Percentiles rank a stretch among this genome's conserved stretches.
phyloP scores from a whole-genome alignment of 2,113 vertebrate genomes.

The Myiozetetes cayanensis region DNA sequence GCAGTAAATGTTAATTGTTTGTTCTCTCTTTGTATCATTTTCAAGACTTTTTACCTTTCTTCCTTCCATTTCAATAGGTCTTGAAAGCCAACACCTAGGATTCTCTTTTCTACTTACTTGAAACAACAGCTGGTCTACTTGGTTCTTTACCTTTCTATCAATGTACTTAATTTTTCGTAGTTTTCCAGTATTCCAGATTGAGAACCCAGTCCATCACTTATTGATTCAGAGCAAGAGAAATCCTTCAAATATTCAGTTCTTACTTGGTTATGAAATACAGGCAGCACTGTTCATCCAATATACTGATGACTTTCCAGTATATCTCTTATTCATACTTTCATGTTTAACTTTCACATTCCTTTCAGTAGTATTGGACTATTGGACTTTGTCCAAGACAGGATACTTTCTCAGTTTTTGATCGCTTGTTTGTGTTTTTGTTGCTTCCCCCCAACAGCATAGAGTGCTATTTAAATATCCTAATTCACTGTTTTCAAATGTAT shows the following conservation, averaged over 20 bases:
- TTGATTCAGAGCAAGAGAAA: background rate
- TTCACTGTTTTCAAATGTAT: background rate
- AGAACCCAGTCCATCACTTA: background rate
- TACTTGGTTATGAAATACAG: background rate
- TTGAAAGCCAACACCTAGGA: background rate
- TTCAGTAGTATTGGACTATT: background rate
- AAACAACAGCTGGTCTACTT: background rate
- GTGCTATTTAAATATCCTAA: background rate
- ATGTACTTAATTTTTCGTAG: background rate
- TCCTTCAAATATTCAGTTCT: background rate
- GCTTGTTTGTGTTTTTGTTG: background rate
- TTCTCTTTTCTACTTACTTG: background rate
- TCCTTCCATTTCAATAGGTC: background rate
- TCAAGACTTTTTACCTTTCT: background rate
- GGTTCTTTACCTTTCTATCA: background rate
- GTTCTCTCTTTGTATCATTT: background rate
- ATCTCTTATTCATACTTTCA: background rate
- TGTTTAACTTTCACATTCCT: background rate
- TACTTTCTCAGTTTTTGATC: background rate
- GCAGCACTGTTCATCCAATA: background rate
- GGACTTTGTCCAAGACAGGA: background rate
- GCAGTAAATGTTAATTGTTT: background rate
- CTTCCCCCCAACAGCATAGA: background rate
- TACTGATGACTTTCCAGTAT: background rate
- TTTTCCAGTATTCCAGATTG: background rate